These are phyloP conservation scores for Protonibea diacanthus DNA, from an alignment of 2,797 vertebrate species.

Conservation along the genomic window DNA sequence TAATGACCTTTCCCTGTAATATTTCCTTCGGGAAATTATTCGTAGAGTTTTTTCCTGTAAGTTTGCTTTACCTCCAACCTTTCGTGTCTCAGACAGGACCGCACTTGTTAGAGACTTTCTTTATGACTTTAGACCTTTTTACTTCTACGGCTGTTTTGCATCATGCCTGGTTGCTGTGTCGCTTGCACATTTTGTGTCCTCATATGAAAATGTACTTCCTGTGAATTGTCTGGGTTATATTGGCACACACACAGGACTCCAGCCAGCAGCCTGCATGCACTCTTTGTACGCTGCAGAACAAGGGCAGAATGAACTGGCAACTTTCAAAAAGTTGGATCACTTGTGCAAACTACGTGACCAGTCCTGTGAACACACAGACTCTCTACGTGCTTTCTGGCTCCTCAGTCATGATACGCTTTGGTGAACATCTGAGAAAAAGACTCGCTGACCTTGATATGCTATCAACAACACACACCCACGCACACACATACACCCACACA, in stretches of 20 bases:
- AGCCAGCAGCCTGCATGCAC: slow-evolving; percentile 18
- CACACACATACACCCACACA: slow-evolving; percentile 19
- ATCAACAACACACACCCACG: slow-evolving; percentile 2
- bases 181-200: slow-evolving; percentile 22
- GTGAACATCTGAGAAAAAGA: slow-evolving; percentile 73
- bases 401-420: slow-evolving; percentile 67
- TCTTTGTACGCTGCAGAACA: slow-evolving; percentile 57
- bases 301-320: slow-evolving; percentile 61
- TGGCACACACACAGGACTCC: slow-evolving; percentile 38
- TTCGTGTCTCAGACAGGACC: neutral
- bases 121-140: neutral
- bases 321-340: slow-evolving; percentile 66
- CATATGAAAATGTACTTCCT: slow-evolving; percentile 53
- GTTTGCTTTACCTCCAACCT: neutral
- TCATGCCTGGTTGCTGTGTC: neutral
- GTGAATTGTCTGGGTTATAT: slow-evolving; percentile 11
- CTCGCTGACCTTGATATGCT: slow-evolving; percentile 62
- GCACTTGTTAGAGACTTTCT: neutral
- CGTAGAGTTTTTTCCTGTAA: neutral
- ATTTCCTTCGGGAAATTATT: slow-evolving; percentile 14
- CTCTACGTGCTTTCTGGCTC: slow-evolving; percentile 75
- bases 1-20: neutral
- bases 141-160: slow-evolving; percentile 55
- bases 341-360: slow-evolving; percentile 76
- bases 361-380: slow-evolving; percentile 65